Percentiles rank a stretch among this genome's conserved stretches.
Evolutionary conservation across 2,113 vertebrate genomes (phyloP).

Genomic region (Pelecanus crispus): DNA sequence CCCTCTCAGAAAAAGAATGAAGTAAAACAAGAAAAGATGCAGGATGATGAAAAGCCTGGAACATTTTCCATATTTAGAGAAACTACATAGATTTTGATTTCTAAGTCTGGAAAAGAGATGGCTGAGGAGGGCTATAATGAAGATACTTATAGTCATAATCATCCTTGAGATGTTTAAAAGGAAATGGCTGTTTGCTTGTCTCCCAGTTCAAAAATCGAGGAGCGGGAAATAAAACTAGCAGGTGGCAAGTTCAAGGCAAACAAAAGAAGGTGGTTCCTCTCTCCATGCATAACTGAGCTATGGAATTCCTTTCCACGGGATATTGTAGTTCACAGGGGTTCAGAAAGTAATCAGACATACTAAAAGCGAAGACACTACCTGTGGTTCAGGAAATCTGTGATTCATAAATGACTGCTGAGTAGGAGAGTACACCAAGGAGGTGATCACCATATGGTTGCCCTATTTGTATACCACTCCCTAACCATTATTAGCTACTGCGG

Average conservation of each 20-base stretch:
- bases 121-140: not conserved
- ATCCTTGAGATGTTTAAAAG: not conserved
- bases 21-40: not conserved
- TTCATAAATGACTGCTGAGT: not conserved
- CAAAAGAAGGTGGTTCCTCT: not conserved
- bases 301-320: not conserved
- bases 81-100: not conserved
- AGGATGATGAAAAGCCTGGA: not conserved
- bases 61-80: not conserved
- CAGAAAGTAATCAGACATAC: not conserved
- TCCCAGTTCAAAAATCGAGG: not conserved
- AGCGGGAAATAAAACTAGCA: not conserved
- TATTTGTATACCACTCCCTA: not conserved
- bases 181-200: not conserved
- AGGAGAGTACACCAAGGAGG: not conserved
- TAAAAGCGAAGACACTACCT: not conserved
- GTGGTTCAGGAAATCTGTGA: not conserved
- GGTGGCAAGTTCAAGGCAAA: not conserved
- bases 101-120: not conserved
- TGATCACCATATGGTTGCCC: not conserved
- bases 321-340: not conserved
- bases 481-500: not conserved
- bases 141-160: not conserved
- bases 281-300: not conserved
- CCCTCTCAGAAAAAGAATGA: not conserved